phyloP scores from a whole-genome alignment of 2,888 invertebrate genomes.

The Agrochola lota region DNA sequence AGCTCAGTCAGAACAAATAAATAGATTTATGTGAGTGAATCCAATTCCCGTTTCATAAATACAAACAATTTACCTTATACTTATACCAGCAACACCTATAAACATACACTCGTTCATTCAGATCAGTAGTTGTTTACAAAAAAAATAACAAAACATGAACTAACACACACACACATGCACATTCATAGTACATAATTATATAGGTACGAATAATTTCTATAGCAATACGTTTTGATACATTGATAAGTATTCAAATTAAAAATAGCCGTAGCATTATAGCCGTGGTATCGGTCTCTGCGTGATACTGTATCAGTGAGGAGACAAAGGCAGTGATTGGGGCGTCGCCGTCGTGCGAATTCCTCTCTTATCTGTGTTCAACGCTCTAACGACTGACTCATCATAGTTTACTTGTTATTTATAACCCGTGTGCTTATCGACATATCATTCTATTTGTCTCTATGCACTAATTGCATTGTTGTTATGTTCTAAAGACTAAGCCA shows the following conservation, averaged over 20 bases:
- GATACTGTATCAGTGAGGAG: conserved; percentile 37
- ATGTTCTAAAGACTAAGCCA: neutral
- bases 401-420: conserved; percentile 52
- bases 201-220: neutral
- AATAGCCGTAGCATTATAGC: conserved; percentile 10
- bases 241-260: neutral
- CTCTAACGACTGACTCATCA: conserved; percentile 48
- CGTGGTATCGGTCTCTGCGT: neutral
- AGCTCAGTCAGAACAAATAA: too few species aligned
- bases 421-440: conserved; percentile 23
- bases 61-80: conserved; percentile 26
- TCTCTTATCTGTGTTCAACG: conserved; percentile 42
- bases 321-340: conserved; percentile 58
- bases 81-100: neutral
- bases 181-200: neutral
- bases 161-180: too few species aligned
- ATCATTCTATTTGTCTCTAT: conserved; percentile 27
- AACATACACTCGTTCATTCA: conserved; percentile 23
- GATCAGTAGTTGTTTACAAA: neutral
- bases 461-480: conserved; percentile 6
- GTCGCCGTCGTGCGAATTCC: conserved; percentile 45
- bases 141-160: conserved; percentile 1
- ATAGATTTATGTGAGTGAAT: conserved; percentile 14
- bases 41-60: neutral
- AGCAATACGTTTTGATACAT: conserved; percentile 1